Conservation (phyloP, 2,888 invertebrate species). For the Hymenopus coronatus region DNA sequence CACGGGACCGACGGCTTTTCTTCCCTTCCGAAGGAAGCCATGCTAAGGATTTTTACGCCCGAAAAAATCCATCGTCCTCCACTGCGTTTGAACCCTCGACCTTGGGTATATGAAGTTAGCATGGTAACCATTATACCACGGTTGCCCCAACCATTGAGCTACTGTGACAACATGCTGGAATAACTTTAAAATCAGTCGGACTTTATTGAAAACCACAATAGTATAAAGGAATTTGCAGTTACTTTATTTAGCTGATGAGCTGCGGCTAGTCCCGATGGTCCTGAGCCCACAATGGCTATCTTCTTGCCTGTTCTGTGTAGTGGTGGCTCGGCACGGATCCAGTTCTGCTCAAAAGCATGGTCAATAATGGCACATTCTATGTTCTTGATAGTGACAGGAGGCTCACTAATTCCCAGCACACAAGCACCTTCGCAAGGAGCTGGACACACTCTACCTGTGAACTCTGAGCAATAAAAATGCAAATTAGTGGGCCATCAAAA, state of each 20-base stretch:
- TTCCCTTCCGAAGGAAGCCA: too few relatives aligned
- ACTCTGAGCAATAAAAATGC: slow-evolving; percentile 54
- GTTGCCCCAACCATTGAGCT: too few relatives aligned
- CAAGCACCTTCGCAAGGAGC: slow-evolving; percentile 99
- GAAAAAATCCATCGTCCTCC: too few relatives aligned
- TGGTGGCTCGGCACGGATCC: slow-evolving; percentile 85
- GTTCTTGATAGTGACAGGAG: slow-evolving; percentile 97
- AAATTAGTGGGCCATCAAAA: too few relatives aligned
- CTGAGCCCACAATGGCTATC: slow-evolving; percentile 90
- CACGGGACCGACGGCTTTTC: too few relatives aligned
- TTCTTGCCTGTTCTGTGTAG: slow-evolving; percentile 70
- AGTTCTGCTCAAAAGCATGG: slow-evolving; percentile 93
- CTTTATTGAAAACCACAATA: not conserved
- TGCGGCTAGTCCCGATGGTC: slow-evolving; percentile 92
- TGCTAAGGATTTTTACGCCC: too few relatives aligned
- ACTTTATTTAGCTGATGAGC: slow-evolving; percentile 93
- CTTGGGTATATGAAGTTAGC: too few relatives aligned
- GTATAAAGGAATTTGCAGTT: not conserved
- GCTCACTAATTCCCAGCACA: slow-evolving; percentile 92
- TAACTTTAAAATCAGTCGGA: too few relatives aligned
- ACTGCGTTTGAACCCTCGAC: too few relatives aligned
- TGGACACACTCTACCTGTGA: slow-evolving; percentile 90
- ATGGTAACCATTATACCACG: too few relatives aligned
- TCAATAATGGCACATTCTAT: slow-evolving; percentile 99
- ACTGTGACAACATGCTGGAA: too few relatives aligned